Conservation (phyloP, 2,113 vertebrate species). For the Lycocorax pyrrhopterus region DNA sequence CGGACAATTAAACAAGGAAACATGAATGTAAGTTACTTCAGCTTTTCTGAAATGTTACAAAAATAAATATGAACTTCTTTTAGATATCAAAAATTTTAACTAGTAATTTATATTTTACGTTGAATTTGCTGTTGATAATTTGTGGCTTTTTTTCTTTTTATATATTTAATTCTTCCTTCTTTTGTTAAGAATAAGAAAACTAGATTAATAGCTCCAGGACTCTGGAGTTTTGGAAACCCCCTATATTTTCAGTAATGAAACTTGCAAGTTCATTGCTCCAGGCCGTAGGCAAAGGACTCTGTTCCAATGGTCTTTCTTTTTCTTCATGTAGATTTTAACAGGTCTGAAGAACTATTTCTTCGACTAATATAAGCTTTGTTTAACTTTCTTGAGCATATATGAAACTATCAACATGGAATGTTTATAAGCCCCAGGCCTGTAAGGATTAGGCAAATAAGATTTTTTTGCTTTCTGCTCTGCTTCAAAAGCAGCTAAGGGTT, state of each 20-base stretch:
- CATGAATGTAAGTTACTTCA: not conserved
- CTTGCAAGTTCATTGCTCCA: not conserved
- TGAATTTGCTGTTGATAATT: not conserved
- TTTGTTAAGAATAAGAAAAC: not conserved
- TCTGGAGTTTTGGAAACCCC: not conserved
- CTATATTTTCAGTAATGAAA: not conserved
- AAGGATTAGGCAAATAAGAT: not conserved
- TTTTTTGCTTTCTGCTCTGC: not conserved
- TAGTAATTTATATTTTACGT: not conserved
- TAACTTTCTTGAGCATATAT: not conserved
- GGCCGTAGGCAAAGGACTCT: not conserved
- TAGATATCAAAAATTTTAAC: not conserved
- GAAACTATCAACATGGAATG: not conserved
- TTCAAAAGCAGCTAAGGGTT: slow-evolving; percentile 3
- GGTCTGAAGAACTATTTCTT: not conserved
- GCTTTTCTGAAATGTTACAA: not conserved
- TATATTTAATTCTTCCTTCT: not conserved
- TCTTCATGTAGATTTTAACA: not conserved
- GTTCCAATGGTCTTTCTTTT: not conserved
- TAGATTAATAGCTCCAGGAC: not conserved
- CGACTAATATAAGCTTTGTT: not conserved
- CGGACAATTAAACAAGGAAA: not conserved
- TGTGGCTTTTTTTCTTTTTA: not conserved
- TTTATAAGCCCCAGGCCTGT: slow-evolving; percentile 12
- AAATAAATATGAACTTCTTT: not conserved